Conservation (phyloP, 2,888 invertebrate genomes). For the Pollenia griseotomentosa region DNA sequence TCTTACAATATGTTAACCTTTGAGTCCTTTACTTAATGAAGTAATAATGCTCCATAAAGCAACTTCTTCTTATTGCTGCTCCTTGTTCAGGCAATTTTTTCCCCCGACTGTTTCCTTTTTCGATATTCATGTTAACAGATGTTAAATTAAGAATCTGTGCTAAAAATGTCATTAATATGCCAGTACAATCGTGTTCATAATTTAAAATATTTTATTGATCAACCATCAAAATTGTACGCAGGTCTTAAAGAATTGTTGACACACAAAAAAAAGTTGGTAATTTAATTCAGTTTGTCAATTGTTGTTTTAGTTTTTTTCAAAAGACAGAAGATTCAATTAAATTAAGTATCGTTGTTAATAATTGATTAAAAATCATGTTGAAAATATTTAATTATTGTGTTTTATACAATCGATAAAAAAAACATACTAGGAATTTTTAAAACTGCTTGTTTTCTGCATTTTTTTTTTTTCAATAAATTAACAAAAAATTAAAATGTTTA, state of each 20-base stretch:
- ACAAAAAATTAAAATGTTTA: neutral
- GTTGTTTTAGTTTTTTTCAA: neutral
- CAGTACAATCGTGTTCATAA: conserved; percentile 60
- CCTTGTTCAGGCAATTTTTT: conserved; percentile 36
- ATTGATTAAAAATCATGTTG: conserved; percentile 36
- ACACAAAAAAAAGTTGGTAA: conserved; percentile 21
- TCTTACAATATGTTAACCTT: conserved; percentile 38
- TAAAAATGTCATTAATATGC: conserved; percentile 70
- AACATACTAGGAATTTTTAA: neutral
- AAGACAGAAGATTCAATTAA: conserved; percentile 40
- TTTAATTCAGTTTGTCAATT: conserved; percentile 23
- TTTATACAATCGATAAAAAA: neutral
- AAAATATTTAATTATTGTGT: conserved; percentile 39
- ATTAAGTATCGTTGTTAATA: conserved; percentile 35
- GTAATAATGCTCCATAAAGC: conserved; percentile 63
- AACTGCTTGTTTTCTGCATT: conserved; percentile 8
- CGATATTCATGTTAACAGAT: conserved; percentile 64
- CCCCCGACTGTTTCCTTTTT: neutral
- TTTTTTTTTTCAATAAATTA: neutral
- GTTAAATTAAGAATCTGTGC: conserved; percentile 71
- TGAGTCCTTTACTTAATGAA: conserved; percentile 58
- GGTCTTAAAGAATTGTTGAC: neutral
- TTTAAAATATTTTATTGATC: conserved; percentile 69
- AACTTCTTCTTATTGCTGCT: conserved; percentile 7
- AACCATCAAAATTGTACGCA: conserved; percentile 40